A percentile compares a stretch with the other conserved stretches of the same genome.
Conservation (phyloP, 1,140 invertebrate species). For the Caenorhabditis inopinata region DNA sequence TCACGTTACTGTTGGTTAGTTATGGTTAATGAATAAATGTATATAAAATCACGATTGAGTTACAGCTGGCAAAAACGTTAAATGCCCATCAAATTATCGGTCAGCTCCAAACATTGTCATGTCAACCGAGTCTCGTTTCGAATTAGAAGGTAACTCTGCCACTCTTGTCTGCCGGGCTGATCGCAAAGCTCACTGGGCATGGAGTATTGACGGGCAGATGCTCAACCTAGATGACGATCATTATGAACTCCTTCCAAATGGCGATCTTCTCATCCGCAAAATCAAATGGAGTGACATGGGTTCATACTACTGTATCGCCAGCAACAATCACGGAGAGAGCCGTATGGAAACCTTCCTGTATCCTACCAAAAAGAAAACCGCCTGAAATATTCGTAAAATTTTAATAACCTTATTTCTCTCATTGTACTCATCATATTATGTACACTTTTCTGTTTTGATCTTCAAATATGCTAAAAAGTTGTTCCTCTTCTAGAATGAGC, state of each 20-base stretch:
- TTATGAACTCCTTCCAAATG: constrained; percentile 72
- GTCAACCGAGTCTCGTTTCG: constrained; percentile 69
- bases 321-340: constrained; percentile 74
- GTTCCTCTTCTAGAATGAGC: no score
- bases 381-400: neutral
- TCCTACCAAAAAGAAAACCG: constrained; percentile 69
- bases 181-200: constrained; percentile 71
- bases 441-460: no score
- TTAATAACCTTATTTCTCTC: no score
- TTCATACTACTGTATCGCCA: constrained; percentile 75
- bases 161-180: constrained; percentile 75
- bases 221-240: neutral
- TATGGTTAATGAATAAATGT: neutral
- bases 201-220: neutral
- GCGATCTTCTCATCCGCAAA: constrained; percentile 75
- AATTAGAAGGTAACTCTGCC: constrained; percentile 72
- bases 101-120: constrained; percentile 67
- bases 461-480: no score
- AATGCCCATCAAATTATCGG: constrained; percentile 40
- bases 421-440: no score
- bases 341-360: constrained; percentile 76
- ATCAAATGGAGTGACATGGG: constrained; percentile 80
- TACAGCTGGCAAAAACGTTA: neutral
- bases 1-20: constrained; percentile 19
- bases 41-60: neutral